phyloP scores from a whole-genome alignment of 2,888 invertebrate genomes.

The Silvanus unidentatus region DNA sequence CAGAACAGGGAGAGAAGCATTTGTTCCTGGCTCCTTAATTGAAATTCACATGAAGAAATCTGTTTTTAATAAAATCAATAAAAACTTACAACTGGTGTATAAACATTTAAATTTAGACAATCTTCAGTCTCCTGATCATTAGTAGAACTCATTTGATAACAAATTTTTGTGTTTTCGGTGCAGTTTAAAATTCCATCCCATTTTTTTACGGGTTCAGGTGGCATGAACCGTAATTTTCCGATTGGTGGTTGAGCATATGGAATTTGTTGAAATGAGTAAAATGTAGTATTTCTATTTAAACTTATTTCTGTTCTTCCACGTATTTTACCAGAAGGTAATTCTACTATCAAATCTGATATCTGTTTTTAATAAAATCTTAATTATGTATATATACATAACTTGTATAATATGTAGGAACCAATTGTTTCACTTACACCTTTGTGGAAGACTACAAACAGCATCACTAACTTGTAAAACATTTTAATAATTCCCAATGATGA shows the following conservation, averaged over 20 bases:
- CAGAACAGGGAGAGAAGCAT: slow-evolving; percentile 36
- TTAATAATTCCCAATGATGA: too few relatives aligned
- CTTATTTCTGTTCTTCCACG: slow-evolving; percentile 7
- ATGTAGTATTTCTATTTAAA: slow-evolving; percentile 5
- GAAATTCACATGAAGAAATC: too few relatives aligned
- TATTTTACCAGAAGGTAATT: slow-evolving; percentile 14
- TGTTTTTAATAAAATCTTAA: too few relatives aligned
- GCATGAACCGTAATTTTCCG: slow-evolving; percentile 19
- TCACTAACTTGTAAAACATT: too few relatives aligned
- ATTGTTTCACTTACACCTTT: too few relatives aligned
- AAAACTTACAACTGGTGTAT: slow-evolving; percentile 26
- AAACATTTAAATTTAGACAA: slow-evolving; percentile 28
- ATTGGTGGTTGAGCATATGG: slow-evolving; percentile 18
- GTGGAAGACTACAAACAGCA: too few relatives aligned
- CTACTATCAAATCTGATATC: too few relatives aligned
- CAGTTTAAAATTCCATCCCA: slow-evolving; percentile 29
- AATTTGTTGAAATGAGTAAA: slow-evolving; percentile 16
- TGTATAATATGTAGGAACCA: too few relatives aligned
- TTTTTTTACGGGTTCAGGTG: slow-evolving; percentile 24
- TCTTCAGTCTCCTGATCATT: slow-evolving; percentile 24
- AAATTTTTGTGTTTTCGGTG: slow-evolving; percentile 23
- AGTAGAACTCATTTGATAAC: slow-evolving; percentile 20
- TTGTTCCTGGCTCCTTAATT: slow-evolving; percentile 9
- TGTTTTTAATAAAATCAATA: too few relatives aligned
- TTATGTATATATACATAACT: too few relatives aligned